Base-by-base conservation (phyloP, 2,113 vertebrate genomes). In the Eolophus roseicapilla region DNA sequence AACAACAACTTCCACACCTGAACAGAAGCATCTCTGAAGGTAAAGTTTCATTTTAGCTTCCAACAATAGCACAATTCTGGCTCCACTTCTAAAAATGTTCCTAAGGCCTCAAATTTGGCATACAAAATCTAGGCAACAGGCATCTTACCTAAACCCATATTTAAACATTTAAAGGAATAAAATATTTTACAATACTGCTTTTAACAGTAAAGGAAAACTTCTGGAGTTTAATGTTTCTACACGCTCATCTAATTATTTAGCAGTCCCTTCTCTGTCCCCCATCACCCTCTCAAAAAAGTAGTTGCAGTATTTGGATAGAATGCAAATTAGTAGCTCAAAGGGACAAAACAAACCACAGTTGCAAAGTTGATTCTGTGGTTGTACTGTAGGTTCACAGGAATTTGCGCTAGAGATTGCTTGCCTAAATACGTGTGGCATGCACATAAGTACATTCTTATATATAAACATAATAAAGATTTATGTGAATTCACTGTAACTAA, bases 391-490 rank as follows among this genome's bases (percentile, higher is more conserved):
- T 70, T 90, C 63, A 75, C 8, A 81, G 69, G 44, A 89, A 84
- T 79, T 50, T 84, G 37, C 3, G 1, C 73, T 75, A 49, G 49
- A 80, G 49, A 86, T 55, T 84, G 55, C 14, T 53, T 57, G 62
- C 62, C 80, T 84, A 92, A 93, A 86, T 75, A 91, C 1, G 0
- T 78, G 43, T 57, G 49, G 77, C 65, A 63, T 64, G 64, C 39
- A 70, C 33, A 17, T 77, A 90, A 91, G 59, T 67, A 69, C 55
- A 43, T 91, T 92, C 77, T 68, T 81, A 47, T 17, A 80, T 18
- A 86, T 87, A 91, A 92, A 92, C 2, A 3, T 44, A 71, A 81
- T 41, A 91, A 92, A 91, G 88, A 97, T 91, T 95, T 95, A 92
- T 75, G 64, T 87, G 20, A 92, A 92, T 92, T 94, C 80, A 68